Evolutionary conservation across 2,888 invertebrate genomes (phyloP), one percentile per base, ranked within the genome.

Genomic region (Nemotelus nigrinus): DNA sequence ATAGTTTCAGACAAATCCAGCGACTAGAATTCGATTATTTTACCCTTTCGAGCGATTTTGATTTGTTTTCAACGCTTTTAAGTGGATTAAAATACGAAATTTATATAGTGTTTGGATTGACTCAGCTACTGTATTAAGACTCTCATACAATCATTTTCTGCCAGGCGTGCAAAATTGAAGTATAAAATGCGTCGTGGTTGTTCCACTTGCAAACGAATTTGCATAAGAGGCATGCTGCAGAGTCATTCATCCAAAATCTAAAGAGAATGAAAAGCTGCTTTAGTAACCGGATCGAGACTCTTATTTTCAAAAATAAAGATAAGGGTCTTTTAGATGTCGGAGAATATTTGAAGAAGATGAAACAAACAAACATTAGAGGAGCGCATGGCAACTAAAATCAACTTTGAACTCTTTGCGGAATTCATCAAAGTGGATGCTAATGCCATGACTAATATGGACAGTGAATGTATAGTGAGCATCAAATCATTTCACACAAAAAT

Each of bases 101-200:
- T 25, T 25, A 25, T 25, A 25, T 25, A 25, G 25, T 25, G 0
- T 25, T 25, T 25, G 0, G 0, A 25, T 25, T 25, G 25, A 25
- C 25, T 25, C 25, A 25, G 25, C 25, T 25, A 25, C 25, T 25
- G 25, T 25, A 25, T 25, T 25, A 25, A 1, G 25, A 25, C 25
- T 25, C 25, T 25, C 25, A 25, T 25, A 25, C 25, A 25, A 25
- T 25, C 25, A 25, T 25, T 25, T 25, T 25, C 25, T 63, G 41
- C 63, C 63, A 63, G 43, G 5, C 5, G 2, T 63, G 2, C 44
- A 25, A 63, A 63, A 63, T 63, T 10, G 43, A 63, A 25, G 63
- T 63, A 63, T 39, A 41, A 63, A 63, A 43, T 43, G 7, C 63
- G 63, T 63, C 63, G 63, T 63, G 63, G 41, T 2, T 43, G 44